Evolutionary conservation across 2,888 invertebrate genomes (phyloP).

Genomic region (Oeneis ivallda): DNA sequence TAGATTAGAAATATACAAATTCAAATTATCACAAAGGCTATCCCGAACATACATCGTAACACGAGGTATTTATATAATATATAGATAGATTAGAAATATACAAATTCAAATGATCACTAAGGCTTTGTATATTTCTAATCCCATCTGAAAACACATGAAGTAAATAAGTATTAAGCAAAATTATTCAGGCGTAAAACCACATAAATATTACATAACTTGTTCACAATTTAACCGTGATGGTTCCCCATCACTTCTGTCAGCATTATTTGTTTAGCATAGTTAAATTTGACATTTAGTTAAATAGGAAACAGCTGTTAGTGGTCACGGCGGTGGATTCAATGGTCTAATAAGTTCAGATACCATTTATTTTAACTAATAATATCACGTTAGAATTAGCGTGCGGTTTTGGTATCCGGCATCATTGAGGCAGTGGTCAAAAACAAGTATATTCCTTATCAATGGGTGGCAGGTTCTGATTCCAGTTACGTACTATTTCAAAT

Average conservation of each 20-base stretch:
- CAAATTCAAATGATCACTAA: no score
- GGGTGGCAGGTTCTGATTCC: not conserved
- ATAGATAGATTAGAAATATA: no score
- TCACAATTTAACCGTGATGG: not conserved
- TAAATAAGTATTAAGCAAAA: not conserved
- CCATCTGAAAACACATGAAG: not conserved
- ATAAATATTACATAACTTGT: not conserved
- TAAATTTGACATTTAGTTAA: conserved; percentile 38
- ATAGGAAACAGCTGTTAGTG: conserved; percentile 36
- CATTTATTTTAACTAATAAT: conserved; percentile 27
- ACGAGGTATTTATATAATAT: no score
- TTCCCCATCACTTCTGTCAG: not conserved
- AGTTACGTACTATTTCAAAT: not conserved
- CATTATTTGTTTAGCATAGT: conserved; percentile 19
- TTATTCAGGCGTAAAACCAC: conserved; percentile 4
- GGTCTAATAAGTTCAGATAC: conserved; percentile 30
- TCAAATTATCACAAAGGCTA: no score
- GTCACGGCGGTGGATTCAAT: conserved; percentile 33
- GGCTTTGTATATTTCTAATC: not conserved
- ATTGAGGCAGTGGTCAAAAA: not conserved
- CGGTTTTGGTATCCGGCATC: conserved; percentile 18
- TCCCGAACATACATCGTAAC: no score
- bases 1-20: no score
- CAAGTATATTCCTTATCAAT: not conserved
- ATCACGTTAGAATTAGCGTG: conserved; percentile 24